Base-by-base conservation (phyloP, 2,113 vertebrate species). In the Tor tambroides region DNA sequence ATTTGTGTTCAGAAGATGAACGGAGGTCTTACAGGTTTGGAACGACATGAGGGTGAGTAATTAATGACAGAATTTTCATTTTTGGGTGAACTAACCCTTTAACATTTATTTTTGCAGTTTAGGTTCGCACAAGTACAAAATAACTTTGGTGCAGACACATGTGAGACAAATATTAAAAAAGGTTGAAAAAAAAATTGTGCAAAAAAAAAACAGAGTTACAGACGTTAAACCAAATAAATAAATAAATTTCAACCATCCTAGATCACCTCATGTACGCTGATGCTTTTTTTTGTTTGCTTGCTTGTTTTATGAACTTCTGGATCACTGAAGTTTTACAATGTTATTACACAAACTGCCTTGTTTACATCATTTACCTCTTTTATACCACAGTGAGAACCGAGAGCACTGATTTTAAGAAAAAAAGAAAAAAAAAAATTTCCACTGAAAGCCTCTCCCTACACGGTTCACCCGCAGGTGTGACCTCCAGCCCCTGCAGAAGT, bases 401-500 rank as follows among this genome's bases (percentile, higher is more conserved):
- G 21, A 84, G 41, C 30, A 21, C 28, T 23, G 9, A 21, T 59
- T 59, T 23, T 7, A 7, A 46, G 12, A 49, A 14, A 49, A 49
- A 41, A 65, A 17, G 49, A 46, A 46, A 49, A 14, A 49, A 49
- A 41, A 65, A 17, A 59, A 56, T 14, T n/a, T 69, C 77, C 76
- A 30, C 19, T 32, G 84, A 41, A 43, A 41, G n/a, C 26, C 83
- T 30, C 83, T 67, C 74, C 43, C 61, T 67, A 6, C 76, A 35
- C 2, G 4, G 4, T 32, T 78, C 51, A 67, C 56, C 51, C 28
- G 1, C 67, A 81, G 75, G 77, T 75, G 74, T 79, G 46, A 74
- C 72, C 75, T 54, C 74, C 35, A 80, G 38, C 54, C 5, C n/a
- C 28, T 32, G 78, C 71, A 87, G 78, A 85, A 10, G 23, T 61